Percentiles rank a stretch among this genome's conserved stretches.
phyloP scores from a whole-genome alignment of 2,888 invertebrate species.

The Lamproptera curius region DNA sequence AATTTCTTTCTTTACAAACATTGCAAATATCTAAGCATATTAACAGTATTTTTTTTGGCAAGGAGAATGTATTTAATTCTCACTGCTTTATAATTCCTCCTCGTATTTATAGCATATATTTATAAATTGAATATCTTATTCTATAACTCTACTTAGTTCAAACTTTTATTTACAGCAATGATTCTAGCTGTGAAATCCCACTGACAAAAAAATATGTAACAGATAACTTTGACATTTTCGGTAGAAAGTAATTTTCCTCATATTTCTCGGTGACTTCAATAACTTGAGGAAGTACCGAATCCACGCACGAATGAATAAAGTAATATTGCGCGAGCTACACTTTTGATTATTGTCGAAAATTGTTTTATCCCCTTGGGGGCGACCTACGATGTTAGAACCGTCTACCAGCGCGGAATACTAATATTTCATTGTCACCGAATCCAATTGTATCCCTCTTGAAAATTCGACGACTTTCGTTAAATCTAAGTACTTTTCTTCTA shows the following conservation, averaged over 20 bases:
- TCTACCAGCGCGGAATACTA: too few species aligned
- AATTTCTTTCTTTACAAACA: too few species aligned
- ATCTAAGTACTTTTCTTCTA: too few species aligned
- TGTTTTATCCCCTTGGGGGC: slow-evolving; percentile 12
- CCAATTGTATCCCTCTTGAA: too few species aligned
- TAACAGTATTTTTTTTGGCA: too few species aligned
- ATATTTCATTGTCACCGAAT: slow-evolving; percentile 6
- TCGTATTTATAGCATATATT: too few species aligned
- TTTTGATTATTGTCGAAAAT: slow-evolving; percentile 9
- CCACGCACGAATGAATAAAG: slow-evolving; percentile 17
- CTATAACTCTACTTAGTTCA: background rate
- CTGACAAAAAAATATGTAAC: background rate
- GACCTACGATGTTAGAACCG: background rate
- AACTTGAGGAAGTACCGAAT: slow-evolving; percentile 3
- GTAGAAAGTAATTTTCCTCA: slow-evolving; percentile 4
- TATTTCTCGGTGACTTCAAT: background rate
- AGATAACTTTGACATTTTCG: background rate
- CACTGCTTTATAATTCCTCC: too few species aligned
- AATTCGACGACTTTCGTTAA: too few species aligned
- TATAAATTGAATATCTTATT: background rate
- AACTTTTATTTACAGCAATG: too few species aligned
- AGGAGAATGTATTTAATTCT: too few species aligned
- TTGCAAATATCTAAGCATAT: too few species aligned
- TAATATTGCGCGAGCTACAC: slow-evolving; percentile 7
- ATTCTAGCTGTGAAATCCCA: too few species aligned